A percentile compares a stretch with the other conserved stretches of the same genome.
phyloP scores from a whole-genome alignment of 2,888 invertebrate genomes.

The Nomada fucata region DNA sequence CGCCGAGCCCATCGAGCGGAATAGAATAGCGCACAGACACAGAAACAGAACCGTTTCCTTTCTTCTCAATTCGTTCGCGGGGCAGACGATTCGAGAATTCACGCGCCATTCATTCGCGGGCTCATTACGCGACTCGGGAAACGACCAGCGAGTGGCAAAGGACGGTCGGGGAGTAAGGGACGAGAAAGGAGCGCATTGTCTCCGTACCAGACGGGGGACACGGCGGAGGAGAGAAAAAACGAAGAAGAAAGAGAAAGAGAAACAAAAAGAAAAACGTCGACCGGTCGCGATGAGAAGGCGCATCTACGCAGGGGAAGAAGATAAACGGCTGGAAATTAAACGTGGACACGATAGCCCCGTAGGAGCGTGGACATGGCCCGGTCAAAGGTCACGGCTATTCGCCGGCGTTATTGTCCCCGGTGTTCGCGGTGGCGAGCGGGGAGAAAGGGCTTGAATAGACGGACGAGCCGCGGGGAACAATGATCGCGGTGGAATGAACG shows the following conservation, averaged over 20 bases:
- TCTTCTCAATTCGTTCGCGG: slow-evolving; percentile 9
- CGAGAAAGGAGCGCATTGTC: slow-evolving; percentile 43
- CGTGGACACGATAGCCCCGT: slow-evolving; percentile 35
- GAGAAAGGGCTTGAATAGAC: slow-evolving; percentile 30
- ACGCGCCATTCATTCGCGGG: slow-evolving; percentile 33
- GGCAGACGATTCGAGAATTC: background rate
- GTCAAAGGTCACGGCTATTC: slow-evolving; percentile 65
- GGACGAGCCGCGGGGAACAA: slow-evolving; percentile 29
- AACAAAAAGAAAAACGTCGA: slow-evolving; percentile 9
- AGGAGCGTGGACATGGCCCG: slow-evolving; percentile 21
- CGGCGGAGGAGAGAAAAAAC: background rate
- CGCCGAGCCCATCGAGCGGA: slow-evolving; percentile 9
- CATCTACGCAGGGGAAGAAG: slow-evolving; percentile 32
- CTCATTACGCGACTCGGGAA: slow-evolving; percentile 37
- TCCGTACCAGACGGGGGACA: slow-evolving; percentile 41
- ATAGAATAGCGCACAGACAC: background rate
- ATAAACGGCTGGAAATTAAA: slow-evolving; percentile 56
- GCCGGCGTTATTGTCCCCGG: slow-evolving; percentile 55
- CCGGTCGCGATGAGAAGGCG: slow-evolving; percentile 1
- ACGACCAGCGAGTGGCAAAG: background rate
- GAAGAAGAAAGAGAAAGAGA: slow-evolving; percentile 2
- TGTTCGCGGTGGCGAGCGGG: slow-evolving; percentile 43
- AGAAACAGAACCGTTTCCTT: background rate
- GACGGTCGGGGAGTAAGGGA: background rate
- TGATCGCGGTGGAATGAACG: slow-evolving; percentile 34